Conservation (phyloP, 2,797 vertebrate genomes). For the Pipistrellus kuhlii region DNA sequence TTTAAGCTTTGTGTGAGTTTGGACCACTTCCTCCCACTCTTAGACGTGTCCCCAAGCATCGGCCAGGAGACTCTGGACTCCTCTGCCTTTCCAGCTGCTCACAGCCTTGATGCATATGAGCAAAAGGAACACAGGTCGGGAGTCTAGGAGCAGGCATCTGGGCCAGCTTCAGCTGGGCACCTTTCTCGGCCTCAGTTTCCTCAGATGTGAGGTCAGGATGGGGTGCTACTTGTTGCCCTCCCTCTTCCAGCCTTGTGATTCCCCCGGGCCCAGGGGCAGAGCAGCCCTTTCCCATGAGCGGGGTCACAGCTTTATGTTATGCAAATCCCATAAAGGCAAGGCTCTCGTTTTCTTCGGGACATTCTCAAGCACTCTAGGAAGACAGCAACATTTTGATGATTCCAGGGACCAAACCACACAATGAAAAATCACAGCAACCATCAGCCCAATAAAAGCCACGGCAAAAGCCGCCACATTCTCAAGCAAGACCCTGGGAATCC, state of each 20-base stretch:
- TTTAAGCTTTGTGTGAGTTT: neutral
- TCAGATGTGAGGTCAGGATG: neutral
- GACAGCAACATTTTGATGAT: conserved; percentile 70
- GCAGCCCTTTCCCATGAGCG: neutral
- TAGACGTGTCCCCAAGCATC: neutral
- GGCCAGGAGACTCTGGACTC: neutral
- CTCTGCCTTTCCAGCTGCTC: neutral
- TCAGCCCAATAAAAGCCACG: conserved; percentile 57
- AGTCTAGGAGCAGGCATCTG: neutral
- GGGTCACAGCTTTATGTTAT: neutral
- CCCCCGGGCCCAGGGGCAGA: neutral
- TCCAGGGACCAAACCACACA: conserved; percentile 60
- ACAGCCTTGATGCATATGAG: neutral
- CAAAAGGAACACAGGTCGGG: neutral
- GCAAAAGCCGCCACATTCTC: conserved; percentile 37
- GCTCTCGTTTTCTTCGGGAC: conserved; percentile 11
- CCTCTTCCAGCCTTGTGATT: neutral
- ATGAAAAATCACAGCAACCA: conserved; percentile 72
- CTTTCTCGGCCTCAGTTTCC: conserved; percentile 48
- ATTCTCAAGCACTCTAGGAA: conserved; percentile 64
- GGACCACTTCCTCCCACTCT: neutral
- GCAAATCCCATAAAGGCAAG: neutral
- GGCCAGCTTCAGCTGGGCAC: neutral
- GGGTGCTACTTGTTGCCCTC: neutral
- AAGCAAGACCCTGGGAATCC: conserved; percentile 59